Conservation (phyloP, 2,888 invertebrate genomes). For the Ormia ochracea region DNA sequence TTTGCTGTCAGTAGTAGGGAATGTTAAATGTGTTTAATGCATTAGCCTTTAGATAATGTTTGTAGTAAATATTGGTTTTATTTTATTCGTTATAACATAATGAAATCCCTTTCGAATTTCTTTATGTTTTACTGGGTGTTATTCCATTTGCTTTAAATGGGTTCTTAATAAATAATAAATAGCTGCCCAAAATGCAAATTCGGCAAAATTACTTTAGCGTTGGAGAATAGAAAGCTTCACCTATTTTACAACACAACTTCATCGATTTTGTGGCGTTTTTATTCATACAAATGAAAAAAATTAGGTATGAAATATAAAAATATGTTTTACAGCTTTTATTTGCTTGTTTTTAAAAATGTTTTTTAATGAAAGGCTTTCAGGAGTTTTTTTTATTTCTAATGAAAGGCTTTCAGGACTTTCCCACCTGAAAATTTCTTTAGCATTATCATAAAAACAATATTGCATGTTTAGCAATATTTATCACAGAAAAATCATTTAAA, state of each 20-base stretch:
- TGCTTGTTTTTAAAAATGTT: not conserved
- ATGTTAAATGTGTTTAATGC: too few relatives aligned
- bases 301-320: not conserved
- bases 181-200: not conserved
- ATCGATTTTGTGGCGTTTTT: not conserved
- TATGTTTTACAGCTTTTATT: not conserved
- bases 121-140: not conserved
- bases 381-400: constrained; percentile 22
- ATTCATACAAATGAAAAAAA: not conserved
- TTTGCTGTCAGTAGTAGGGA: too few relatives aligned
- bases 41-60: too few relatives aligned
- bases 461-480: constrained; percentile 44
- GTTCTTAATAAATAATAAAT: not conserved
- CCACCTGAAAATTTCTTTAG: too few relatives aligned
- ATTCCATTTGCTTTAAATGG: not conserved
- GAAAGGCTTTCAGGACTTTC: constrained; percentile 24
- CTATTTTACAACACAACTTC: not conserved
- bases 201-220: not conserved
- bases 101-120: too few relatives aligned
- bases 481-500: constrained; percentile 25
- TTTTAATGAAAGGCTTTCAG: constrained; percentile 29
- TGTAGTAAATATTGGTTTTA: too few relatives aligned
- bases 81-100: too few relatives aligned
- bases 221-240: not conserved
- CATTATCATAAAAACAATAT: constrained; percentile 2